These are phyloP conservation scores for Silurus asotus DNA, from an alignment of 2,113 vertebrate genomes.

Conservation along the genomic window DNA sequence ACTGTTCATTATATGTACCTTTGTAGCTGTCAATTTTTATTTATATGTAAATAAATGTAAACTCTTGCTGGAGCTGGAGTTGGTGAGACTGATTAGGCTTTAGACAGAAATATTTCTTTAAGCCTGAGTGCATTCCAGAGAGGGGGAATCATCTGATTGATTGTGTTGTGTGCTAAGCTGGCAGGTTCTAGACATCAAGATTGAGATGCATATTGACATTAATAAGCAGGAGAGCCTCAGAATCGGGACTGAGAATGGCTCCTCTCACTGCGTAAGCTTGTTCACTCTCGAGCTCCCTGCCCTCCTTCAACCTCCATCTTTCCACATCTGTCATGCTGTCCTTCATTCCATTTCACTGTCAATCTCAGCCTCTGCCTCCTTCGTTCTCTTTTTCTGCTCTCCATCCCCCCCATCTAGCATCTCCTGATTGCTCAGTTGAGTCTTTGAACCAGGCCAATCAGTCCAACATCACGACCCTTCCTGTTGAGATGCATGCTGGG, in stretches of 20 bases:
- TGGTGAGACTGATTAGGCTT: background rate
- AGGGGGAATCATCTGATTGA: constrained; percentile 22
- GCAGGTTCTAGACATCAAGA: constrained; percentile 8
- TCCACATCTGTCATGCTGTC: constrained; percentile 36
- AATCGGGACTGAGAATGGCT: constrained; percentile 38
- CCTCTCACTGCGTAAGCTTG: constrained; percentile 17
- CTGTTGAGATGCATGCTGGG: constrained; percentile 35
- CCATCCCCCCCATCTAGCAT: constrained; percentile 27
- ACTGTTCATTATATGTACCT: background rate
- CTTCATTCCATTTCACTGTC: constrained; percentile 46
- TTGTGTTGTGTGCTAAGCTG: constrained; percentile 38
- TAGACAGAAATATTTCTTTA: constrained; percentile 4
- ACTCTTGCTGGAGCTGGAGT: background rate
- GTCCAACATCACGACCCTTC: constrained; percentile 2
- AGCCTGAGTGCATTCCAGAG: background rate
- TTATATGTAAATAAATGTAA: background rate
- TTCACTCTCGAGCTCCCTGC: constrained; percentile 27
- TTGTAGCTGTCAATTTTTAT: background rate
- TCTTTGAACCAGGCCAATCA: background rate
- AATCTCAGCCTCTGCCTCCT: constrained; percentile 59
- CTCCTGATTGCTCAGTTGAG: constrained; percentile 40
- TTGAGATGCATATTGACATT: constrained; percentile 49
- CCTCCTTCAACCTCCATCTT: constrained; percentile 41
- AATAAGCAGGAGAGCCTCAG: constrained; percentile 46
- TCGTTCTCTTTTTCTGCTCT: constrained; percentile 45